Conservation (phyloP, 2,888 invertebrate genomes). For the Sylvicola fuscatus region DNA sequence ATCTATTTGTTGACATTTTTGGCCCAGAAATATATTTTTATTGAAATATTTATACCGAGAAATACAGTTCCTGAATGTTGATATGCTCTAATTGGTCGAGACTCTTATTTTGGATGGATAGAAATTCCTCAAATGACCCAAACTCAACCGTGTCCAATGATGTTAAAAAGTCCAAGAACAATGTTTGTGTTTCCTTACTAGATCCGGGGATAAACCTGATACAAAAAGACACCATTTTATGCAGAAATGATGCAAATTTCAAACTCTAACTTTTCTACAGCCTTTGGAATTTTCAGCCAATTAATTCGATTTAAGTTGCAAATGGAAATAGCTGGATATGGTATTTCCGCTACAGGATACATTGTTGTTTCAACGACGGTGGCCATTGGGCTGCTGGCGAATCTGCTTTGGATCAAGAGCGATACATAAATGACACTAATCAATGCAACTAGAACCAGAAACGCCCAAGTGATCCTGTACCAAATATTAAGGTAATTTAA, state of each 20-base stretch:
- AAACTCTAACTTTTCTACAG: constrained; percentile 9
- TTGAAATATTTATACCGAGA: background rate
- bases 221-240: background rate
- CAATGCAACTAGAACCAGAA: constrained; percentile 2
- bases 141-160: constrained; percentile 17
- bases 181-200: constrained; percentile 9
- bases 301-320: constrained; percentile 20
- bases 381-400: constrained; percentile 8
- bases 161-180: constrained; percentile 13
- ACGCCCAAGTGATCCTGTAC: constrained; percentile 5
- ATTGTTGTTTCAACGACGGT: constrained; percentile 22
- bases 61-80: constrained; percentile 12
- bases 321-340: constrained; percentile 19
- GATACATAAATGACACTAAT: constrained; percentile 3
- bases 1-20: background rate
- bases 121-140: constrained; percentile 18
- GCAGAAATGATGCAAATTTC: background rate
- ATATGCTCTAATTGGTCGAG: constrained; percentile 13
- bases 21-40: background rate
- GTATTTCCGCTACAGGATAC: constrained; percentile 18
- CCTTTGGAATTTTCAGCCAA: constrained; percentile 16
- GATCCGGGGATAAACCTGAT: constrained; percentile 13
- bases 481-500: too few relatives aligned
- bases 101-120: constrained; percentile 7
- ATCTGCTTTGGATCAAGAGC: constrained; percentile 3